Evolutionary conservation across 2,113 vertebrate genomes (phyloP).

Genomic region (Cathartes aura): DNA sequence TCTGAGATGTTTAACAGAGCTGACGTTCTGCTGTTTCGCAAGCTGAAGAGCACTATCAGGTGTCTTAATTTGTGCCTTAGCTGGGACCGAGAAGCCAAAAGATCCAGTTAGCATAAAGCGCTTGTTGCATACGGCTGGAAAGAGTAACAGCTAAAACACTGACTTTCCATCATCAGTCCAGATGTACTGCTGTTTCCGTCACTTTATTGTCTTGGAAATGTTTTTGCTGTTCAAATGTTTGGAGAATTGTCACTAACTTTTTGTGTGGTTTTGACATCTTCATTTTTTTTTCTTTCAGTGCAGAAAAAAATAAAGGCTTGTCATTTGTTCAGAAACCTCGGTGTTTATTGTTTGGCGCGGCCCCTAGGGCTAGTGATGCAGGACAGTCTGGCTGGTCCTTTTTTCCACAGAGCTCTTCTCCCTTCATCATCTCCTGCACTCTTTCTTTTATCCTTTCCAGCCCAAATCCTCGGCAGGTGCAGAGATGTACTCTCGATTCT

Average conservation of each 20-base stretch:
- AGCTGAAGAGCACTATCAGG: background rate
- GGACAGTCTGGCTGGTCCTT: background rate
- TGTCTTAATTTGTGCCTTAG: background rate
- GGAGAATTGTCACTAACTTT: background rate
- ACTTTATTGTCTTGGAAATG: background rate
- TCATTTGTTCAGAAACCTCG: background rate
- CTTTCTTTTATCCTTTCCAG: background rate
- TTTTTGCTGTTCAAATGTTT: background rate
- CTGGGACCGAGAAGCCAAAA: background rate
- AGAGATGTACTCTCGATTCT: background rate
- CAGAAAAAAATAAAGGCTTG: slow-evolving; percentile 29
- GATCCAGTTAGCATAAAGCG: background rate
- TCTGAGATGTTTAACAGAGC: background rate
- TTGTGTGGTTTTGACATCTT: background rate
- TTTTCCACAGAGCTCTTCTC: background rate
- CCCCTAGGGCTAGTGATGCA: rapidly evolving
- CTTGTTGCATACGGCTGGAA: background rate
- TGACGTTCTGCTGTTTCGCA: background rate
- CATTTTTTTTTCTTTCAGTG: background rate
- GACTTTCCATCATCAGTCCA: background rate
- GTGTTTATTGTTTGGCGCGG: background rate
- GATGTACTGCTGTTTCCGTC: background rate
- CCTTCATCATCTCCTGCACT: background rate
- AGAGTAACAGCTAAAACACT: background rate
- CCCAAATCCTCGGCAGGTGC: background rate